These are phyloP conservation scores for Leptopilina drosophilae DNA, from an alignment of 2,888 invertebrate genomes.

Conservation along the genomic window DNA sequence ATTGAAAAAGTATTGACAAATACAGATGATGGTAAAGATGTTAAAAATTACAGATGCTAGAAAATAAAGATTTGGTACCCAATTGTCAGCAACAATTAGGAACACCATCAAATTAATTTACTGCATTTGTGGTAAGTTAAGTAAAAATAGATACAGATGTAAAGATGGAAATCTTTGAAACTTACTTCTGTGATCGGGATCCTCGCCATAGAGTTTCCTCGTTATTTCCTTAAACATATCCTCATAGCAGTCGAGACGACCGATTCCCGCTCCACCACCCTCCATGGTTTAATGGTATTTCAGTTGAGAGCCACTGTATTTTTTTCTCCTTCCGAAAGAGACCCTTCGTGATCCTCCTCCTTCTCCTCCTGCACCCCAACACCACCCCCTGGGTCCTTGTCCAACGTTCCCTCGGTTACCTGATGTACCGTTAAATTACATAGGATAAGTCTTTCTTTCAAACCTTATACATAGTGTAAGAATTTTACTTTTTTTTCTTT, in stretches of 20 bases:
- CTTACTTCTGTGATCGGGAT: slow-evolving; percentile 78
- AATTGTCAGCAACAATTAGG: too few species aligned
- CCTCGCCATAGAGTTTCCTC: slow-evolving; percentile 93
- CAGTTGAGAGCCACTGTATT: slow-evolving; percentile 43
- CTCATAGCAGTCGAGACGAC: slow-evolving; percentile 84
- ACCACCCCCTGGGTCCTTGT: slow-evolving; percentile 46
- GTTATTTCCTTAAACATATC: slow-evolving; percentile 96
- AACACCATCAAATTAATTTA: too few species aligned
- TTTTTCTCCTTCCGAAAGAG: slow-evolving; percentile 22
- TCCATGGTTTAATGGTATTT: slow-evolving; percentile 66
- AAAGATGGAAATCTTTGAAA: slow-evolving; percentile 1
- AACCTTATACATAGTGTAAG: not conserved
- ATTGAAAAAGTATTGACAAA: too few species aligned
- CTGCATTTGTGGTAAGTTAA: too few species aligned
- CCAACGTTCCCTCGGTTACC: slow-evolving; percentile 45
- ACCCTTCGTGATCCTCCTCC: slow-evolving; percentile 42
- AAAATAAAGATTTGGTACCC: too few species aligned
- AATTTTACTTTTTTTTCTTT: not conserved
- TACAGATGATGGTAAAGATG: too few species aligned
- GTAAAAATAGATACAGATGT: not conserved
- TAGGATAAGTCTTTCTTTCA: not conserved
- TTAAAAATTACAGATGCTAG: too few species aligned
- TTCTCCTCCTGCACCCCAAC: slow-evolving; percentile 42
- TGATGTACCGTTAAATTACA: slow-evolving; percentile 42
- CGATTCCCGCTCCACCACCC: slow-evolving; percentile 71